Conservation (phyloP, 2,113 vertebrate genomes). For the Phylloscopus trochilus region DNA sequence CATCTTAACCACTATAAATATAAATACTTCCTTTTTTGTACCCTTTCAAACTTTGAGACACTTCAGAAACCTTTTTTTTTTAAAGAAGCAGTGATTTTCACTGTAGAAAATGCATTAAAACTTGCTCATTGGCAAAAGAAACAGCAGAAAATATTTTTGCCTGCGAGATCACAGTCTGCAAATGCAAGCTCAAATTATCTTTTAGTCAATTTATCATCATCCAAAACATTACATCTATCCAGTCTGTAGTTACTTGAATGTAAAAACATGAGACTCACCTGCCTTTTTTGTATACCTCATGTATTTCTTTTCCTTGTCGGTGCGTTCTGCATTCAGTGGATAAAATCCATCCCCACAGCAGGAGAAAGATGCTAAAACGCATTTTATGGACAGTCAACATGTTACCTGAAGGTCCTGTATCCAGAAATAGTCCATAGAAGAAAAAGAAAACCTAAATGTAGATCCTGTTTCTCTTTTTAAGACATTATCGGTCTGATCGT, state of each 20-base stretch:
- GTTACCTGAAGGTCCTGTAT: constrained; percentile 49
- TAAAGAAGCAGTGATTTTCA: not conserved
- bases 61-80: not conserved
- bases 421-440: constrained; percentile 65
- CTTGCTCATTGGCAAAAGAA: not conserved
- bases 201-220: not conserved
- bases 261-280: constrained; percentile 75
- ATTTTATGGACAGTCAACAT: constrained; percentile 74
- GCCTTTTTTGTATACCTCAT: constrained; percentile 77
- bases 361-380: constrained; percentile 78
- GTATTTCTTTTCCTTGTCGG: constrained; percentile 64
- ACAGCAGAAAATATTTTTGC: not conserved
- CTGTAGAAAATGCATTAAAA: not conserved
- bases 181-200: constrained; percentile 6
- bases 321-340: constrained; percentile 71
- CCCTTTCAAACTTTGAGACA: not conserved
- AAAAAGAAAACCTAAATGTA: constrained; percentile 46
- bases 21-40: not conserved
- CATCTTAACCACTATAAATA: not conserved
- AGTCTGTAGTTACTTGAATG: not conserved
- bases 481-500: constrained; percentile 72
- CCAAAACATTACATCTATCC: not conserved
- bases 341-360: constrained; percentile 80
- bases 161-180: not conserved
- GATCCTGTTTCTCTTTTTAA: constrained; percentile 68